phyloP scores from a whole-genome alignment of 2,113 vertebrate genomes.

The Atractosteus spatula region DNA sequence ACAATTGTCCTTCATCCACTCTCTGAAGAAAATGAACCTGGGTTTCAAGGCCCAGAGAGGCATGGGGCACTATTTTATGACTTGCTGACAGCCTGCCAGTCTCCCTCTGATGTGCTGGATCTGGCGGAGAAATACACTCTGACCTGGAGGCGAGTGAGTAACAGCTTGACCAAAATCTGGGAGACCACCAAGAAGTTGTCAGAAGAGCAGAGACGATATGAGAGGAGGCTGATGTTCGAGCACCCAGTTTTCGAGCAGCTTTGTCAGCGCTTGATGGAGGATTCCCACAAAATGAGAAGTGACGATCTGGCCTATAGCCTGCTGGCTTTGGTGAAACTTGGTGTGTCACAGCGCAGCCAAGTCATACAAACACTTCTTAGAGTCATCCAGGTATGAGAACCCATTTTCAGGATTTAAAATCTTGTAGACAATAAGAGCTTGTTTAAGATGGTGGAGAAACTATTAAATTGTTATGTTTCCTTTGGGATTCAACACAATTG shows the following conservation, averaged over 20 bases:
- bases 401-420: no score
- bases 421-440: no score
- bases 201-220: conserved; percentile 63
- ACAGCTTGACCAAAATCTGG: conserved; percentile 69
- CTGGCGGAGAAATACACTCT: conserved; percentile 31
- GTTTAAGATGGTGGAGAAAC: no score
- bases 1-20: neutral
- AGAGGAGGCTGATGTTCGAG: conserved; percentile 75
- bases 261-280: conserved; percentile 60
- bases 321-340: conserved; percentile 68
- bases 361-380: conserved; percentile 82
- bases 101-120: conserved; percentile 79
- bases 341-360: conserved; percentile 72
- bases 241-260: conserved; percentile 69
- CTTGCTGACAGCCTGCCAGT: conserved; percentile 57
- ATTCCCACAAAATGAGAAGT: conserved; percentile 42
- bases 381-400: conserved; percentile 71
- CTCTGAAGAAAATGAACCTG: neutral
- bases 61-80: conserved; percentile 2
- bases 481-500: no score
- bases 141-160: conserved; percentile 51
- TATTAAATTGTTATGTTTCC: no score
- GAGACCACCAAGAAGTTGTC: conserved; percentile 63
- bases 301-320: conserved; percentile 66
- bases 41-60: neutral